Evolutionary conservation across 1,140 invertebrate genomes (phyloP), one percentile per base, ranked within the genome.

Genomic region (Caenorhabditis remanei): DNA sequence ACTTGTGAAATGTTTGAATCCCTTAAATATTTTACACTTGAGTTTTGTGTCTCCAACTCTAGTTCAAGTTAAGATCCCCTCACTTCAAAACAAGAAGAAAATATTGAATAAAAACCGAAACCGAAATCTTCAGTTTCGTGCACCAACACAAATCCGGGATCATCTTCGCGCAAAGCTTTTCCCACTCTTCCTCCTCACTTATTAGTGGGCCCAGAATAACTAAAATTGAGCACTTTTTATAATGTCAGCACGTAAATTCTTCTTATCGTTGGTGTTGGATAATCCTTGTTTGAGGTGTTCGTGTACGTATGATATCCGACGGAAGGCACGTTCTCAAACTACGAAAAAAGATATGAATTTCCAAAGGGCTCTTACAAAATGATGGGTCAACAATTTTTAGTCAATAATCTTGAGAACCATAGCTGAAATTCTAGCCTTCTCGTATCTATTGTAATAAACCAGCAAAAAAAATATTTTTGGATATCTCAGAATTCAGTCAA

Each of bases 131-230:
- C 71, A 79, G 46, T 50, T 79, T 50, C 46, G 7, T 50, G 71
- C 71, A 50, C 71, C 46, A 58, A 63, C 71, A 11, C 43, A 79
- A 79, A 79, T 79, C 43, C 71, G 32, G 71, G 71, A 79, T 79
- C 19, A 79, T 79, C 71, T 53, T n/a, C 8, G 6, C 24, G 21
- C 46, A 50, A 50, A 79, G 71, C 43, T 53, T 79, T 79, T 53
- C 71, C 46, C 71, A 79, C 71, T 53, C 50, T 53, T 53, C 19
- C 46, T 79, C 71, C 41, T 43, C 24, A 40, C 19, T 71, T 43
- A n/a, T 79, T 63, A 63, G 24, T 63, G 21, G 32, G n/a, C 71
- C 8, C 7, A 79, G 24, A 79, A 79, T 79, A 79, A 46, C 65
- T n/a, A 46, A 79, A 50, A 53, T 21, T 6, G 46, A 14, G 71